Percentiles rank a stretch among this genome's conserved stretches.
Conservation (phyloP, 2,888 invertebrate species). For the Aleiodes testaceus region DNA sequence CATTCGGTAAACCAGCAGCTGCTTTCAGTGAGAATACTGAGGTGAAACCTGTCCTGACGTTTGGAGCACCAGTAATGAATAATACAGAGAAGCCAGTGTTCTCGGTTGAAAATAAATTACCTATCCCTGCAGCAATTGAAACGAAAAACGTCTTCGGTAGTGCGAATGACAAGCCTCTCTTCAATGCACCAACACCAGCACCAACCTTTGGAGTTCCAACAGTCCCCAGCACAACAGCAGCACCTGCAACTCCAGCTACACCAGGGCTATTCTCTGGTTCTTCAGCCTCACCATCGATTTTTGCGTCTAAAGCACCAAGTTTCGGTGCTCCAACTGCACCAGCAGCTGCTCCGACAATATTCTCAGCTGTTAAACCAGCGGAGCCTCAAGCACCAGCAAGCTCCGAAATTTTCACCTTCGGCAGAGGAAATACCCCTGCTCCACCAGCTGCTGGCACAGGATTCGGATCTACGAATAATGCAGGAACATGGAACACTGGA, state of each 20-base stretch:
- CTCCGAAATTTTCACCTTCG: conserved; percentile 40
- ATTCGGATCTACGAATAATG: conserved; percentile 33
- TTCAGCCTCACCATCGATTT: conserved; percentile 39
- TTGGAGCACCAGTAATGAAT: conserved; percentile 38
- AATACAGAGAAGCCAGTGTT: conserved; percentile 1
- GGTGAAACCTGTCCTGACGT: conserved; percentile 41
- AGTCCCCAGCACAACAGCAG: conserved; percentile 41
- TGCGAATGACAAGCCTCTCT: conserved; percentile 50
- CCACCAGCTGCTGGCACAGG: not conserved
- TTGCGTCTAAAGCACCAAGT: conserved; percentile 30
- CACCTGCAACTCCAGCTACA: conserved; percentile 37
- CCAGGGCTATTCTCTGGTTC: conserved; percentile 51
- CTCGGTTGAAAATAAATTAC: conserved; percentile 46
- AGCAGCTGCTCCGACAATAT: conserved; percentile 48
- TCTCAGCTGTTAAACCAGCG: conserved; percentile 36
- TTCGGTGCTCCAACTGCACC: conserved; percentile 52
- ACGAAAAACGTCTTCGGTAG: conserved; percentile 56
- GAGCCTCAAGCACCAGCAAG: conserved; percentile 29
- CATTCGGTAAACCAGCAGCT: conserved; percentile 43
- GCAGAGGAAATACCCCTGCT: conserved; percentile 27
- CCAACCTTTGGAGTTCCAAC: conserved; percentile 45
- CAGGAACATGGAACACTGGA: conserved; percentile 42
- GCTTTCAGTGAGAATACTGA: conserved; percentile 18
- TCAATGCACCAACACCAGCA: conserved; percentile 52
- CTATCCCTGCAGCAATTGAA: conserved; percentile 51